Conservation (phyloP, 2,888 invertebrate species). For the Rhopalosiphum nymphaeae region DNA sequence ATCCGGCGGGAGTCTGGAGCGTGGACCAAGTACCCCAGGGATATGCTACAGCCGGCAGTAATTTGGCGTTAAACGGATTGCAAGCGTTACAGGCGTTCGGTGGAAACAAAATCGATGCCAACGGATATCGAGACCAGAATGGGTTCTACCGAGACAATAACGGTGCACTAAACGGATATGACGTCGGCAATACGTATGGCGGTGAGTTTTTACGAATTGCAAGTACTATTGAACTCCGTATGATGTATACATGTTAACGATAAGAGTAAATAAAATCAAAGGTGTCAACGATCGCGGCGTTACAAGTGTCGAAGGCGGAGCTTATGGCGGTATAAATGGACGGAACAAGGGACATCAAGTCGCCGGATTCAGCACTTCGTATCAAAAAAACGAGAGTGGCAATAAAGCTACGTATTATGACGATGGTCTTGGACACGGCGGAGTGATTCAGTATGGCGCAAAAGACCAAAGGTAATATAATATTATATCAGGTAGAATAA, state of each 20-base stretch:
- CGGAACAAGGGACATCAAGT: slow-evolving; percentile 80
- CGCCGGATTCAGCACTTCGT: slow-evolving; percentile 79
- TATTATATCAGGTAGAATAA: not conserved
- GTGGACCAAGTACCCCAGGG: slow-evolving; percentile 64
- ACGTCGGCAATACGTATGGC: slow-evolving; percentile 68
- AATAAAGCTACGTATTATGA: slow-evolving; percentile 80
- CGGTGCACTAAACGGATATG: slow-evolving; percentile 67
- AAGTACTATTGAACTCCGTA: not conserved
- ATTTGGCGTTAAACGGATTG: slow-evolving; percentile 63
- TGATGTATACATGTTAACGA: not conserved
- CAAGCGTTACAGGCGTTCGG: slow-evolving; percentile 64
- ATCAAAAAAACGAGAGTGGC: slow-evolving; percentile 80
- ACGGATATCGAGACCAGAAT: slow-evolving; percentile 67
- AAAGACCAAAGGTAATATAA: slow-evolving; percentile 67
- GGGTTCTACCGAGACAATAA: slow-evolving; percentile 68
- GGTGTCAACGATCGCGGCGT: slow-evolving; percentile 68
- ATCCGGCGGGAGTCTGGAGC: slow-evolving; percentile 66
- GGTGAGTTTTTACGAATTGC: slow-evolving; percentile 64
- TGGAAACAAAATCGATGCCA: slow-evolving; percentile 66
- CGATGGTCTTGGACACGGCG: slow-evolving; percentile 73
- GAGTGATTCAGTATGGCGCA: slow-evolving; percentile 67
- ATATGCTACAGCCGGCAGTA: slow-evolving; percentile 55
- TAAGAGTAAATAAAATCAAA: slow-evolving; percentile 57
- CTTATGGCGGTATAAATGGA: slow-evolving; percentile 68
- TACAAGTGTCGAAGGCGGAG: slow-evolving; percentile 67